These are phyloP conservation scores for Folsomia candida DNA, from an alignment of 2,888 invertebrate genomes.

Conservation along the genomic window DNA sequence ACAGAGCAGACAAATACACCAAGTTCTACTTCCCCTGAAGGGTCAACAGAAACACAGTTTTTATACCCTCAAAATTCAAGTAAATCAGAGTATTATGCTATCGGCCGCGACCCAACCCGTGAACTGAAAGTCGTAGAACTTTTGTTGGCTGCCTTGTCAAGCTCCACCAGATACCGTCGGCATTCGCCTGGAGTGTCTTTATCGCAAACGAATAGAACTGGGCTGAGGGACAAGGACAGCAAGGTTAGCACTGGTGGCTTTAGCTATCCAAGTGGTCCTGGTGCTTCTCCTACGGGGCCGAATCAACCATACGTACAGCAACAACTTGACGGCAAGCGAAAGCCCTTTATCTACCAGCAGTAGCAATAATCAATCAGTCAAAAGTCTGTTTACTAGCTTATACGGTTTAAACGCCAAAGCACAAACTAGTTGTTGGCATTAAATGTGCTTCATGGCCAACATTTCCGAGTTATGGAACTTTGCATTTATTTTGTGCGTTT, in stretches of 20 bases:
- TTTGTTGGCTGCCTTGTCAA: constrained; percentile 31
- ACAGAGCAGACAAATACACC: neutral
- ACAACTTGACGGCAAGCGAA: too few species aligned
- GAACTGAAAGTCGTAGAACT: constrained; percentile 42
- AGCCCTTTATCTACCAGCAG: too few species aligned
- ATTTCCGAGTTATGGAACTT: too few species aligned
- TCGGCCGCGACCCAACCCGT: constrained; percentile 32
- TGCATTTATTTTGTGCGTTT: too few species aligned
- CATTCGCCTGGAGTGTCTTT: constrained; percentile 11
- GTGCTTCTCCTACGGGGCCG: too few species aligned
- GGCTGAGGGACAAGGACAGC: neutral
- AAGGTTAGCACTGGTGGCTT: neutral
- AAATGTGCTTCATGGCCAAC: too few species aligned
- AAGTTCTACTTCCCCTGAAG: constrained; percentile 13
- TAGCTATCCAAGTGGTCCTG: neutral
- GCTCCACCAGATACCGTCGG: constrained; percentile 33
- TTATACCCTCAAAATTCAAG: constrained; percentile 8
- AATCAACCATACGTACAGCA: too few species aligned
- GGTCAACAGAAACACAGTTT: constrained; percentile 18
- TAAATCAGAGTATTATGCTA: neutral
- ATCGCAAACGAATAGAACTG: neutral
- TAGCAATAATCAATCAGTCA: too few species aligned
- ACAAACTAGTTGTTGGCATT: too few species aligned
- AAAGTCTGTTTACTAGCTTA: too few species aligned
- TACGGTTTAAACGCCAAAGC: too few species aligned